A percentile compares a stretch with the other conserved stretches of the same genome.
Conservation (phyloP, 2,888 invertebrate species). For the Magallana nippona region DNA sequence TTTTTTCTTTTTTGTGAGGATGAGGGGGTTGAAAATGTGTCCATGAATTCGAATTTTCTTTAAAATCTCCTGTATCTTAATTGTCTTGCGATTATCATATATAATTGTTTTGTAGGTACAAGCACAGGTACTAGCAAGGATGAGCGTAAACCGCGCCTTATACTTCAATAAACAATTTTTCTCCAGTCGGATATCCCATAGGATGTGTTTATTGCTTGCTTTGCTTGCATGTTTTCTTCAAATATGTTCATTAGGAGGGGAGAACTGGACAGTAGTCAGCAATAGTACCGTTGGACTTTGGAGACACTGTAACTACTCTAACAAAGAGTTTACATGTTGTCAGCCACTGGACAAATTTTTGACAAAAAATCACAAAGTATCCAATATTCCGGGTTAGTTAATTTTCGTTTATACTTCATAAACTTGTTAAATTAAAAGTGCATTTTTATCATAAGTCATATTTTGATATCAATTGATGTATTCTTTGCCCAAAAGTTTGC, state of each 20-base stretch:
- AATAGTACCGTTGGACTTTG: not conserved
- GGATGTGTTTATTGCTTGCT: not conserved
- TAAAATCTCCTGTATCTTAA: too few relatives aligned
- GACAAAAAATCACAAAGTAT: not conserved
- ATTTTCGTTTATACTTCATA: too few relatives aligned
- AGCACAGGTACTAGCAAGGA: not conserved
- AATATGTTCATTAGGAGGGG: not conserved
- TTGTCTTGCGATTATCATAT: too few relatives aligned
- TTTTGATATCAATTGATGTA: too few relatives aligned
- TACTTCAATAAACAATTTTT: not conserved
- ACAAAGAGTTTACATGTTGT: not conserved
- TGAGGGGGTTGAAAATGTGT: too few relatives aligned
- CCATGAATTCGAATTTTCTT: too few relatives aligned
- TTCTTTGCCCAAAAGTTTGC: too few relatives aligned
- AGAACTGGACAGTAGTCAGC: not conserved
- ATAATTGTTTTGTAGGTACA: too few relatives aligned
- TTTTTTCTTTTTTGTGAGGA: too few relatives aligned
- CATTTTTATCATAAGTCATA: too few relatives aligned
- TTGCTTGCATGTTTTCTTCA: not conserved
- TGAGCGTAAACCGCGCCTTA: not conserved
- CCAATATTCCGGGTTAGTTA: not conserved
- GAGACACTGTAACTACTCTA: conserved; percentile 1
- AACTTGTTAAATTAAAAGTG: too few relatives aligned
- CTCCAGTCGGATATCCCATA: not conserved
- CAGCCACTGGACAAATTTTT: not conserved